phyloP scores from a whole-genome alignment of 2,113 vertebrate species.

The Sylvia atricapilla region DNA sequence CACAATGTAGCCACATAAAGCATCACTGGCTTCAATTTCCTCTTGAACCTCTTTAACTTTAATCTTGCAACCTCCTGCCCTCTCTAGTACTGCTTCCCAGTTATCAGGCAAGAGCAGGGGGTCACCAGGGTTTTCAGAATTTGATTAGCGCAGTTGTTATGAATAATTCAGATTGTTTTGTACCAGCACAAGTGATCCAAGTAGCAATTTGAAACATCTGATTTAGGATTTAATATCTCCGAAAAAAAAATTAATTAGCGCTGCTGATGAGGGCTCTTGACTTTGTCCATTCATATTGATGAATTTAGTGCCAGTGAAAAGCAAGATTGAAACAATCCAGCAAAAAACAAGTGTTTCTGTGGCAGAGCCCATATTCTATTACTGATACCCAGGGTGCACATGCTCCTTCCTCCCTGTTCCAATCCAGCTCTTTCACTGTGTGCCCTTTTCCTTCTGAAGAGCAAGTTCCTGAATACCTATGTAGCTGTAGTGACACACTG shows the following conservation, averaged over 20 bases:
- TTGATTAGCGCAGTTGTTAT: slow-evolving; percentile 11
- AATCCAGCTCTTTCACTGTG: background rate
- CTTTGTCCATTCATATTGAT: background rate
- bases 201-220: slow-evolving; percentile 28
- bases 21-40: background rate
- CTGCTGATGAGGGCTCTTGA: background rate
- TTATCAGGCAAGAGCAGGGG: slow-evolving; percentile 11
- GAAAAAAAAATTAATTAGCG: slow-evolving; percentile 19
- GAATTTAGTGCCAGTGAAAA: background rate
- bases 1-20: background rate
- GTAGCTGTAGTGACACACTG: background rate
- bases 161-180: slow-evolving; percentile 19
- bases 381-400: background rate
- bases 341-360: background rate
- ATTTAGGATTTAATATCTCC: slow-evolving; percentile 16
- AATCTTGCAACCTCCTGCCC: slow-evolving; percentile 12
- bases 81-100: background rate
- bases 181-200: slow-evolving; percentile 7
- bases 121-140: slow-evolving; percentile 19
- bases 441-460: background rate
- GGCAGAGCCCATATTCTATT: background rate
- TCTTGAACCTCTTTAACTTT: slow-evolving; percentile 10
- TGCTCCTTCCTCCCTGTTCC: background rate
- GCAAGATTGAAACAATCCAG: background rate
- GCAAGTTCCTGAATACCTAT: background rate